These are phyloP conservation scores for Eumeta japonica DNA, from an alignment of 1,140 invertebrate species.

Conservation along the genomic window DNA sequence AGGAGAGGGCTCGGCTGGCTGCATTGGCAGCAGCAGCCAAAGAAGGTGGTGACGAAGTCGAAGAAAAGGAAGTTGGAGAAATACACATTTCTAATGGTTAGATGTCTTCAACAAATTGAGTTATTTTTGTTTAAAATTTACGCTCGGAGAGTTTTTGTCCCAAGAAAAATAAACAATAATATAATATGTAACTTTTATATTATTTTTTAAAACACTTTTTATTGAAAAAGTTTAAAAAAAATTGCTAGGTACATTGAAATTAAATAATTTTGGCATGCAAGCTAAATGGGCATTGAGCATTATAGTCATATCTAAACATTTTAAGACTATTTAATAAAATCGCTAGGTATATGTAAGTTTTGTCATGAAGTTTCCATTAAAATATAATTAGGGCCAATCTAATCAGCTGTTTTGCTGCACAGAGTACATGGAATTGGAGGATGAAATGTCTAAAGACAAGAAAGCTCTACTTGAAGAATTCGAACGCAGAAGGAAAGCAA, in stretches of 20 bases:
- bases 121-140: background rate
- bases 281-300: too few relatives aligned
- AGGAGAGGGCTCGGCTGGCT: conserved; percentile 63
- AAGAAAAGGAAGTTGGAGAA: conserved; percentile 58
- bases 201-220: too few relatives aligned
- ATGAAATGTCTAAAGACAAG: conserved; percentile 83
- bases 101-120: conserved; percentile 2
- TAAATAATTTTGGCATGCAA: too few relatives aligned
- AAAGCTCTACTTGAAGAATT: conserved; percentile 91
- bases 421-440: conserved; percentile 91
- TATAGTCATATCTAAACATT: too few relatives aligned
- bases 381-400: background rate
- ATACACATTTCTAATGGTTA: conserved; percentile 74
- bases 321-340: background rate
- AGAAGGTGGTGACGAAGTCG: conserved; percentile 43
- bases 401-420: background rate
- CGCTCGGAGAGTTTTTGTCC: too few relatives aligned
- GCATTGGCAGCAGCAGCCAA: conserved; percentile 43
- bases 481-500: conserved; percentile 85
- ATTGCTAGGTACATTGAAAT: too few relatives aligned
- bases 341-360: background rate
- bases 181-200: too few relatives aligned
- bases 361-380: background rate
- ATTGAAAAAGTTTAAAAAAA: too few relatives aligned
- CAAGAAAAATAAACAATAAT: too few relatives aligned